Conservation (phyloP, 1,140 invertebrate species). For the Andricus grossulariae region DNA sequence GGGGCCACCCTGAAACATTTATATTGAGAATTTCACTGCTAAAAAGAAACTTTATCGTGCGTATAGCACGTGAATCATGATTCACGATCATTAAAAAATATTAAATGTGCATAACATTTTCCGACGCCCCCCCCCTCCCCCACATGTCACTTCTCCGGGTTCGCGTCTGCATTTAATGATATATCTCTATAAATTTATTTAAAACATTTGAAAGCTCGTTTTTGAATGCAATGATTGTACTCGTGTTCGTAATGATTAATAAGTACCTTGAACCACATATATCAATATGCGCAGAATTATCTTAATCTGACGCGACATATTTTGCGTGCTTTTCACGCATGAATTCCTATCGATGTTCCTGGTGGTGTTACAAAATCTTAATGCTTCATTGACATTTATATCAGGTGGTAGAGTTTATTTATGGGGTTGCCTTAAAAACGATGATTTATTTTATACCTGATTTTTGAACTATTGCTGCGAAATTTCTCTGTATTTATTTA, state of each 20-base stretch:
- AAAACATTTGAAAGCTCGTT: not conserved
- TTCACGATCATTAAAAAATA: too few species aligned
- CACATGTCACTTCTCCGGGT: too few species aligned
- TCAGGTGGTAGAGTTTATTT: not conserved
- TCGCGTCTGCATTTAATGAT: too few species aligned
- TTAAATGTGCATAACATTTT: too few species aligned
- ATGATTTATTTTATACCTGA: slow-evolving; percentile 5
- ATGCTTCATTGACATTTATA: not conserved
- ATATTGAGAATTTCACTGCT: too few species aligned
- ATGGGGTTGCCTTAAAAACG: not conserved
- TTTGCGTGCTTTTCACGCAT: not conserved
- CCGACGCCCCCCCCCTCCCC: too few species aligned
- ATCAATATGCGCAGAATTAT: slow-evolving; percentile 6
- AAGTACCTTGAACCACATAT: not conserved
- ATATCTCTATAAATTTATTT: not conserved
- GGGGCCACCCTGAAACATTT: too few species aligned
- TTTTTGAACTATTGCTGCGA: slow-evolving; percentile 4
- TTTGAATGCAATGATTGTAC: not conserved
- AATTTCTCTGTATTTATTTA: not conserved
- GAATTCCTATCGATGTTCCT: not conserved
- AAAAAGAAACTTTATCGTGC: too few species aligned
- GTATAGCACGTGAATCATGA: too few species aligned
- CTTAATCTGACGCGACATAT: not conserved
- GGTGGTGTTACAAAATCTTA: not conserved
- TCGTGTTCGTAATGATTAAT: slow-evolving; percentile 23